Percentiles rank a stretch among this genome's conserved stretches.
Conservation (phyloP, 2,113 vertebrate genomes). For the Trogon melanurus region DNA sequence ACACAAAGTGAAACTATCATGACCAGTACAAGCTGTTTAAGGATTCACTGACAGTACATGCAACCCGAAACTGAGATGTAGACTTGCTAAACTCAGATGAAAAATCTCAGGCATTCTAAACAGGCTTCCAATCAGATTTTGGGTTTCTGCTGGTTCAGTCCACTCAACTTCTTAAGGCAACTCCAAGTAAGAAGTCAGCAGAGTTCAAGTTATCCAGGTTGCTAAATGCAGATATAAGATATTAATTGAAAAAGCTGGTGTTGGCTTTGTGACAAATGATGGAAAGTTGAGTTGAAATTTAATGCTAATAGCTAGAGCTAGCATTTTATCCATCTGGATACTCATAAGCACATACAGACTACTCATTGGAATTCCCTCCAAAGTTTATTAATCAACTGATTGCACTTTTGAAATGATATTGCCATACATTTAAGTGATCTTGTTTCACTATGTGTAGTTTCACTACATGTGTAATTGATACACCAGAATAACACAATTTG, state of each 20-base stretch:
- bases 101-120: background rate
- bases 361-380: background rate
- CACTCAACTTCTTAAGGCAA: background rate
- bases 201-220: background rate
- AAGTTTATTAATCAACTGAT: background rate
- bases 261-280: background rate
- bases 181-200: background rate
- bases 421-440: background rate
- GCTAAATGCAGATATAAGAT: background rate
- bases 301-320: background rate
- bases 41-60: background rate
- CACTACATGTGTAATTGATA: background rate
- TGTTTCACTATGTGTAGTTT: background rate
- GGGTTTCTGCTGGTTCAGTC: background rate
- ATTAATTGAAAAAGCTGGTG: background rate
- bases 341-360: background rate
- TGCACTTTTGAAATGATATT: background rate
- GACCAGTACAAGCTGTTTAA: background rate
- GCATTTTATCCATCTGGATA: background rate
- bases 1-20: background rate
- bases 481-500: background rate
- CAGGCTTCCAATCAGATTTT: background rate
- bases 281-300: background rate
- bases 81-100: background rate
- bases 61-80: background rate